Conservation (phyloP, 2,797 vertebrate genomes). For the Chelmon rostratus region DNA sequence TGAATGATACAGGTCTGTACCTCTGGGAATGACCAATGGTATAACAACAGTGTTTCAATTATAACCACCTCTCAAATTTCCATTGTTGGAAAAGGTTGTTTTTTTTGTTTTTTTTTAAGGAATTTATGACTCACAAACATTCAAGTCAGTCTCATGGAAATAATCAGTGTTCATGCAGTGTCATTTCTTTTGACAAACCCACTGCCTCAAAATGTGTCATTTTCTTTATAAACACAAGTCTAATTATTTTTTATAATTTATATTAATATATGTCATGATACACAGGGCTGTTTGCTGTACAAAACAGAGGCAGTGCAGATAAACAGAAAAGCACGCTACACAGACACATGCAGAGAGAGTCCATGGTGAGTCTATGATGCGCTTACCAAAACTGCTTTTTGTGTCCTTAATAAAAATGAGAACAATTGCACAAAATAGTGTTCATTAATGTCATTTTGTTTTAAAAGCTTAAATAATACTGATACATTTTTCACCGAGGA, state of each 20-base stretch:
- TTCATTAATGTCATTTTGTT: not conserved
- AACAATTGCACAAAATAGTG: not conserved
- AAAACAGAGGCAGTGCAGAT: not conserved
- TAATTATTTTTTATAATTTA: not conserved
- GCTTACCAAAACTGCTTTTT: not conserved
- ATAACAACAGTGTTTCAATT: not conserved
- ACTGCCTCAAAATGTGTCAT: not conserved
- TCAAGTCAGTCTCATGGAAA: not conserved
- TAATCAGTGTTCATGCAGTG: not conserved
- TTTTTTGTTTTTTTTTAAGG: not conserved
- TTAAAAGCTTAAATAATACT: too few species aligned
- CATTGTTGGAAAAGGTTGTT: not conserved
- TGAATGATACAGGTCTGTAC: not conserved
- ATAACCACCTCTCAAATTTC: not conserved
- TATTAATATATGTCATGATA: not conserved
- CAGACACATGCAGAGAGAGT: too few species aligned
- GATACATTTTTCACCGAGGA: too few species aligned
- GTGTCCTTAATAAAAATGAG: not conserved
- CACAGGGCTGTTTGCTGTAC: not conserved
- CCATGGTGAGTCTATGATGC: too few species aligned
- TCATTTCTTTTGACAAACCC: not conserved
- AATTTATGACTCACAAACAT: too few species aligned
- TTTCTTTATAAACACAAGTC: not conserved
- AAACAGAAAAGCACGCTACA: not conserved
- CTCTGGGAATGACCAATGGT: not conserved